These are phyloP conservation scores for Macquaria ambigua DNA, from an alignment of 2,113 vertebrate genomes.

Conservation along the genomic window DNA sequence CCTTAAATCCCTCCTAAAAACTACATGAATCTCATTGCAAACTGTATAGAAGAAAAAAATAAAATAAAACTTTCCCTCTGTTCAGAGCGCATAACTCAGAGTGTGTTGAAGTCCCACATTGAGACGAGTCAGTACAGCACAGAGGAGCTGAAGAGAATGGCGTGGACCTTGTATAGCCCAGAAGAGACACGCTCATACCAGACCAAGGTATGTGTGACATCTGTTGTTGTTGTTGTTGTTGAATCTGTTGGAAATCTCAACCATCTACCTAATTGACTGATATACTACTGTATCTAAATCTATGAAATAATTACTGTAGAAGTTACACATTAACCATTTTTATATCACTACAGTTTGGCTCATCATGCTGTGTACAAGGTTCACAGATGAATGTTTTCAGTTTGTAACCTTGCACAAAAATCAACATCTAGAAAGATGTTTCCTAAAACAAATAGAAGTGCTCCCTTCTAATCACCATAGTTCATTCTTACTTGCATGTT, in stretches of 20 bases:
- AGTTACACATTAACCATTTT: not conserved
- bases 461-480: not conserved
- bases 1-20: not conserved
- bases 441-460: not conserved
- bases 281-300: not conserved
- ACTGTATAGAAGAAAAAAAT: not conserved
- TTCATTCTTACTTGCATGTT: not conserved
- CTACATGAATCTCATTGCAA: not conserved
- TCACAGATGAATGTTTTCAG: not conserved
- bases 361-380: not conserved
- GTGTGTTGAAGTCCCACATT: slow-evolving; percentile 90
- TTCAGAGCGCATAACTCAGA: slow-evolving; percentile 90
- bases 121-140: slow-evolving; percentile 92
- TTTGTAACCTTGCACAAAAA: slow-evolving; percentile 9
- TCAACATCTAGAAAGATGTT: not conserved
- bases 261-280: not conserved
- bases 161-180: slow-evolving; percentile 87
- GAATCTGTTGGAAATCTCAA: not conserved
- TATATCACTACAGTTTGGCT: not conserved
- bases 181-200: slow-evolving; percentile 89
- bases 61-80: slow-evolving; percentile 11
- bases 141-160: slow-evolving; percentile 90
- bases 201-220: slow-evolving; percentile 83
- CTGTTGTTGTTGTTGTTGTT: too few relatives aligned
- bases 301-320: not conserved